phyloP scores from a whole-genome alignment of 2,113 vertebrate species.

The Silurus glanis region DNA sequence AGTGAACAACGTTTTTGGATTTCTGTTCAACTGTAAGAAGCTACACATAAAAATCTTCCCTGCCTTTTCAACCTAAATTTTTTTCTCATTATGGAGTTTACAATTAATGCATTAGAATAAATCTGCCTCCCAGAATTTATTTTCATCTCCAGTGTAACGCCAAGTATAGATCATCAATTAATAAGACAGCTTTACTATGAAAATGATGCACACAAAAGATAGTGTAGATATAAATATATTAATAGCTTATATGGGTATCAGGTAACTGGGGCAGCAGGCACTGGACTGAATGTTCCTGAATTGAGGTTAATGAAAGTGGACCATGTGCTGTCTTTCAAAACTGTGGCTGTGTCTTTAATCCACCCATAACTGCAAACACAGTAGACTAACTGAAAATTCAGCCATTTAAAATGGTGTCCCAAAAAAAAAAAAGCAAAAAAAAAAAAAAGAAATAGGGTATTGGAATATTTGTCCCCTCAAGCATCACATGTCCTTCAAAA shows the following conservation, averaged over 20 bases:
- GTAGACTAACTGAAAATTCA: not conserved
- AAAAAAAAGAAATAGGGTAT: not conserved
- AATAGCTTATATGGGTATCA: conserved; percentile 37
- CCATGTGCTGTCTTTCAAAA: not conserved
- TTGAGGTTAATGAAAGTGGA: conserved; percentile 35
- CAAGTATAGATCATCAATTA: not conserved
- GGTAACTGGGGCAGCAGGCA: conserved; percentile 28
- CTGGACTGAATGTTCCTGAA: conserved; percentile 31
- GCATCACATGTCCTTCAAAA: not conserved
- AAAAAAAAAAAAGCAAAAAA: not conserved
- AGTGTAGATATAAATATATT: conserved; percentile 14
- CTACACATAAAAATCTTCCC: not conserved
- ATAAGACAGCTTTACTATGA: not conserved
- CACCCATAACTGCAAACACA: not conserved
- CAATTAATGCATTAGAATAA: not conserved
- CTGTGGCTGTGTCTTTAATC: not conserved
- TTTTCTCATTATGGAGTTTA: not conserved
- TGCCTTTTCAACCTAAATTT: not conserved
- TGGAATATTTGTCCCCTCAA: not conserved
- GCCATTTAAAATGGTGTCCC: not conserved
- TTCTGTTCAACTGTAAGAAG: not conserved
- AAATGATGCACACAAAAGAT: conserved; percentile 15
- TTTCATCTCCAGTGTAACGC: not conserved
- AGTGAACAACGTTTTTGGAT: not conserved
- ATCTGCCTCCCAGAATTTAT: not conserved